A percentile compares a stretch with the other conserved stretches of the same genome.
These are phyloP conservation scores for Melanotaenia trifasciata DNA, from an alignment of 2,797 vertebrate genomes.

Conservation along the genomic window DNA sequence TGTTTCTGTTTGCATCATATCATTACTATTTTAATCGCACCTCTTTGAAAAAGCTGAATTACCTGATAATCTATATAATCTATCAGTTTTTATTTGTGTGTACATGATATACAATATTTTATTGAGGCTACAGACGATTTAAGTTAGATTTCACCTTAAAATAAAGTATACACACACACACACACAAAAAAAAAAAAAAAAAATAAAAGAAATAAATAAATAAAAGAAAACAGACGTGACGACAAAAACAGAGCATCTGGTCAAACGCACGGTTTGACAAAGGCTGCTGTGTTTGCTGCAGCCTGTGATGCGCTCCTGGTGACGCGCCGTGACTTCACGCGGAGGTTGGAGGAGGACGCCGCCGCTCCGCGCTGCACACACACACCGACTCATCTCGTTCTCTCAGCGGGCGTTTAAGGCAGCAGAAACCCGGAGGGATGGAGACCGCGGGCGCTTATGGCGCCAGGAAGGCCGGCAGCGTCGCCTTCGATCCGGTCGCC, in stretches of 20 bases:
- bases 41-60: too few species aligned
- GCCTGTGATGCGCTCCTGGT: constrained; percentile 29
- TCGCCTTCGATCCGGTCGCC: constrained; percentile 87
- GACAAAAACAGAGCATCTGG: not conserved
- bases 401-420: constrained; percentile 45
- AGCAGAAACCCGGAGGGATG: constrained; percentile 65
- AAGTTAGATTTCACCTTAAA: too few species aligned
- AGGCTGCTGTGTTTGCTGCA: constrained; percentile 13
- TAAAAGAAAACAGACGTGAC: too few species aligned
- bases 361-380: constrained; percentile 45
- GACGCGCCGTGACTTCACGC: constrained; percentile 70
- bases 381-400: constrained; percentile 40
- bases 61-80: too few species aligned
- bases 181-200: too few species aligned
- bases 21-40: too few species aligned
- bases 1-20: too few species aligned
- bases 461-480: constrained; percentile 87
- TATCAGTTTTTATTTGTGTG: too few species aligned
- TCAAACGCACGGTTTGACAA: not conserved
- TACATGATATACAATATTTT: too few species aligned
- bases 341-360: constrained; percentile 55
- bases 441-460: constrained; percentile 87
- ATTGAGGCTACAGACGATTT: too few species aligned
- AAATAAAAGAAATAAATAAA: too few species aligned
- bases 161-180: too few species aligned